A percentile compares a stretch with the other conserved stretches of the same genome.
Evolutionary conservation across 2,113 vertebrate species (phyloP).

Genomic region (Corythoichthys intestinalis): DNA sequence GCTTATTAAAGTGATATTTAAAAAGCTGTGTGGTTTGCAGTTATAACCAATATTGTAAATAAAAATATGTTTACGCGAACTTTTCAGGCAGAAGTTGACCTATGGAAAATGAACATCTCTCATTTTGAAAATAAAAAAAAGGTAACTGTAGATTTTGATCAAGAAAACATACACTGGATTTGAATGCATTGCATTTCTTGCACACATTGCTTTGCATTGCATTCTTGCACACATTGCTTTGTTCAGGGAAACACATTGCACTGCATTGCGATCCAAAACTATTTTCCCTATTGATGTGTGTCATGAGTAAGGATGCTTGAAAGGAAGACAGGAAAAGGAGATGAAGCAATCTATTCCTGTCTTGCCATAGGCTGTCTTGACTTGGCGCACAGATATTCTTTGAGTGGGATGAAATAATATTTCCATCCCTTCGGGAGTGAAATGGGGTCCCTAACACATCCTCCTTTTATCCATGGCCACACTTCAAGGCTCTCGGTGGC

Average conservation of each 20-base stretch:
- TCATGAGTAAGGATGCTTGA: conserved; percentile 9
- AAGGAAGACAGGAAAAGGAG: conserved; percentile 17
- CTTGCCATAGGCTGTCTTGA: conserved; percentile 41
- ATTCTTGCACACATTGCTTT: not conserved
- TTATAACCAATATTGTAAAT: not conserved
- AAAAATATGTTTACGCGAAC: not conserved
- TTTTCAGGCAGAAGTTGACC: not conserved
- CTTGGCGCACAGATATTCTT: conserved; percentile 40
- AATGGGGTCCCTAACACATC: conserved; percentile 39
- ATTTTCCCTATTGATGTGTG: conserved; percentile 15
- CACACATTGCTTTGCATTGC: not conserved
- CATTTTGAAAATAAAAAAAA: not conserved
- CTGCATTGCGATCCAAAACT: conserved; percentile 12
- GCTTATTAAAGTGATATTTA: too few species aligned
- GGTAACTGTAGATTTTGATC: not conserved
- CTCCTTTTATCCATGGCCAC: conserved; percentile 51
- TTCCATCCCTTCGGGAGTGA: conserved; percentile 38
- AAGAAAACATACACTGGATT: not conserved
- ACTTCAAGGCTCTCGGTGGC: conserved; percentile 29
- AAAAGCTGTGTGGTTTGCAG: not conserved
- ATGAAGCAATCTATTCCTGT: conserved; percentile 52
- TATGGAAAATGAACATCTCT: not conserved
- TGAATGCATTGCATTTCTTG: not conserved
- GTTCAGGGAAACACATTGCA: conserved; percentile 2
- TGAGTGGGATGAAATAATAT: conserved; percentile 64